phyloP scores from a whole-genome alignment of 2,888 invertebrate species.

The Leptinotarsa haldemani region DNA sequence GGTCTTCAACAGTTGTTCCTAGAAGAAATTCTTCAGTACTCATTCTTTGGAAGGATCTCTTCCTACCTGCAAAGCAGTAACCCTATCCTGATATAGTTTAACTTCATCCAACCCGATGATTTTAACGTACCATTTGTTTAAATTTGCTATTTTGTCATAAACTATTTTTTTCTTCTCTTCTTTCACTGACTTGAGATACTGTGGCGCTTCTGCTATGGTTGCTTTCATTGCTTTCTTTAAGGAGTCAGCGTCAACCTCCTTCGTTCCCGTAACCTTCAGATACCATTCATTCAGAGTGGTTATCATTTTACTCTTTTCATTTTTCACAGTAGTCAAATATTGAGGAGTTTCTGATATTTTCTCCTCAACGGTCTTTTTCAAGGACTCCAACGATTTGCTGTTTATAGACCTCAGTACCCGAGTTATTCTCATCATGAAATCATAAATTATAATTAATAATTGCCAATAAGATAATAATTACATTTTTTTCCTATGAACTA shows the following conservation, averaged over 20 bases:
- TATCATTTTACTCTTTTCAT: conserved; percentile 59
- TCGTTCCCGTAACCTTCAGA: conserved; percentile 77
- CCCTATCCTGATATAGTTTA: conserved; percentile 78
- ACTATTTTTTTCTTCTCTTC: conserved; percentile 55
- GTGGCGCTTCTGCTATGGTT: conserved; percentile 51
- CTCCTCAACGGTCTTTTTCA: conserved; percentile 49
- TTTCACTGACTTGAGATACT: conserved; percentile 50
- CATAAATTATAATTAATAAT: no score
- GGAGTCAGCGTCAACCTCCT: conserved; percentile 32
- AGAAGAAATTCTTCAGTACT: conserved; percentile 46
- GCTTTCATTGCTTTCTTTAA: conserved; percentile 49
- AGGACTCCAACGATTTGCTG: conserved; percentile 34
- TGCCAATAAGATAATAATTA: no score
- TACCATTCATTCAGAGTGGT: conserved; percentile 72
- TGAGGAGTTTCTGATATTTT: conserved; percentile 51
- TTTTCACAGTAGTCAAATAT: conserved; percentile 50
- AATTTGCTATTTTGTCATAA: conserved; percentile 66
- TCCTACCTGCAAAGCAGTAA: conserved; percentile 74
- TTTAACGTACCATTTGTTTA: conserved; percentile 76
- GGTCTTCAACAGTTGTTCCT: conserved; percentile 74
- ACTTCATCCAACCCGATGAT: conserved; percentile 84
- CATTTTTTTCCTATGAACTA: no score
- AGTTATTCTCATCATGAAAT: conserved; percentile 5
- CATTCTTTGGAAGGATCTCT: not conserved
- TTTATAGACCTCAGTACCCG: not conserved